A percentile compares a stretch with the other conserved stretches of the same genome.
phyloP scores from a whole-genome alignment of 2,888 invertebrate genomes.

The Barypeithes pellucidus region DNA sequence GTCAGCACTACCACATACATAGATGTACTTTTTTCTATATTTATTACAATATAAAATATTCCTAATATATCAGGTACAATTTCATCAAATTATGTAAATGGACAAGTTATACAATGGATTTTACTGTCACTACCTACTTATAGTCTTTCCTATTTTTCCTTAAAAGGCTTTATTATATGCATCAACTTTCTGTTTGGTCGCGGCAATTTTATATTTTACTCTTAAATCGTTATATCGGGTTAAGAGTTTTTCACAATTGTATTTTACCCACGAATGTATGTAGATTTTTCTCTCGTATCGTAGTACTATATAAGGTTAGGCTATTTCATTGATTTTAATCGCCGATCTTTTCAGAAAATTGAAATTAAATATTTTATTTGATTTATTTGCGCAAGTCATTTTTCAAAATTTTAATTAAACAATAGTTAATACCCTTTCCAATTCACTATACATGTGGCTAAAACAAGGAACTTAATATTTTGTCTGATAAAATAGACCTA shows the following conservation, averaged over 20 bases:
- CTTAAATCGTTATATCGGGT: constrained; percentile 45
- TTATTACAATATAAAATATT: constrained; percentile 41
- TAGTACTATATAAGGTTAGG: too few relatives aligned
- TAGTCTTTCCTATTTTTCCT: constrained; percentile 48
- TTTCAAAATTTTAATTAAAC: too few relatives aligned
- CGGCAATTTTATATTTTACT: constrained; percentile 46
- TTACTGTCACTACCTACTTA: constrained; percentile 49
- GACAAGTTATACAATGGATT: constrained; percentile 50
- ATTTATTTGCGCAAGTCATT: too few relatives aligned
- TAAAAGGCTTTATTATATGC: constrained; percentile 51
- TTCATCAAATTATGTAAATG: constrained; percentile 51
- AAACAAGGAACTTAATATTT: background rate
- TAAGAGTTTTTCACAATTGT: constrained; percentile 43
- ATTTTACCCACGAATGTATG: constrained; percentile 23
- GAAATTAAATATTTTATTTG: too few relatives aligned
- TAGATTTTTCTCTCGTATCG: too few relatives aligned
- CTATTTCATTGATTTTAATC: too few relatives aligned
- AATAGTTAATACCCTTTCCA: too few relatives aligned
- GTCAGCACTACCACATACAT: too few relatives aligned
- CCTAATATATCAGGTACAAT: constrained; percentile 40
- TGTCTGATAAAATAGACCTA: background rate
- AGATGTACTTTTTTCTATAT: constrained; percentile 4
- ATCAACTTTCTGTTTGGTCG: constrained; percentile 51
- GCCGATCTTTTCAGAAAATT: too few relatives aligned
- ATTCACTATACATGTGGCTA: too few relatives aligned